These are phyloP conservation scores for Esox masquinongy DNA, from an alignment of 2,797 vertebrate genomes.

Conservation along the genomic window DNA sequence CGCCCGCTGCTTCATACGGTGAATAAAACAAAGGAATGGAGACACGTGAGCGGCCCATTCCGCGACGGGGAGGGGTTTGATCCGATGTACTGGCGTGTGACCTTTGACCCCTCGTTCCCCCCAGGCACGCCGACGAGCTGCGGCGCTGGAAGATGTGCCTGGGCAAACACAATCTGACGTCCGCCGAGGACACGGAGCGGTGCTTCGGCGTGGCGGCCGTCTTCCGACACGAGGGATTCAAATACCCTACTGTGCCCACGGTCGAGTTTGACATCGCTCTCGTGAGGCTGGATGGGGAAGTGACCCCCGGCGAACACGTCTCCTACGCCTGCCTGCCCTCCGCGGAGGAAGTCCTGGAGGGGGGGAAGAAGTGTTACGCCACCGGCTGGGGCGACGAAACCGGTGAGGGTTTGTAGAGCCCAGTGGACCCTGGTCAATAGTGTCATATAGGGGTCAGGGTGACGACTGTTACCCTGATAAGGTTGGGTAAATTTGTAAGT, in stretches of 20 bases:
- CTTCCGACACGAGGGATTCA: conserved; percentile 75
- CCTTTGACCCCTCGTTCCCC: no score
- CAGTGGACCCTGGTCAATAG: no score
- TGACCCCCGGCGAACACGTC: conserved; percentile 57
- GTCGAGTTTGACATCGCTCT: conserved; percentile 81
- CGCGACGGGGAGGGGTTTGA: no score
- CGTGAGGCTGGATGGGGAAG: conserved; percentile 70
- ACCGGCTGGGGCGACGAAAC: conserved; percentile 81
- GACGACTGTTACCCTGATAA: no score
- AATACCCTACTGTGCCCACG: conserved; percentile 75
- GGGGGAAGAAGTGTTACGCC: conserved; percentile 73
- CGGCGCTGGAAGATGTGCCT: conserved; percentile 79
- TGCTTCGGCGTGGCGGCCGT: conserved; percentile 71
- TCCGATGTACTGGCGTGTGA: no score
- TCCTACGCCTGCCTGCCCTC: conserved; percentile 75
- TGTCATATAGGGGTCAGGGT: no score
- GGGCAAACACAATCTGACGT: conserved; percentile 80
- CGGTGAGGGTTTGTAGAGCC: conserved; percentile 47
- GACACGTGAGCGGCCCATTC: no score
- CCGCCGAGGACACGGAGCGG: conserved; percentile 60
- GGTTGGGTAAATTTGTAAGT: no score
- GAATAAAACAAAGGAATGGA: conserved; percentile 21
- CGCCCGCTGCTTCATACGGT: conserved; percentile 81
- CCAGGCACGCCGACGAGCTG: conserved; percentile 78
- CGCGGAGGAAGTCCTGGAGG: conserved; percentile 64